Evolutionary conservation across 2,113 vertebrate genomes (phyloP).

Genomic region (Odobenus rosmarus): DNA sequence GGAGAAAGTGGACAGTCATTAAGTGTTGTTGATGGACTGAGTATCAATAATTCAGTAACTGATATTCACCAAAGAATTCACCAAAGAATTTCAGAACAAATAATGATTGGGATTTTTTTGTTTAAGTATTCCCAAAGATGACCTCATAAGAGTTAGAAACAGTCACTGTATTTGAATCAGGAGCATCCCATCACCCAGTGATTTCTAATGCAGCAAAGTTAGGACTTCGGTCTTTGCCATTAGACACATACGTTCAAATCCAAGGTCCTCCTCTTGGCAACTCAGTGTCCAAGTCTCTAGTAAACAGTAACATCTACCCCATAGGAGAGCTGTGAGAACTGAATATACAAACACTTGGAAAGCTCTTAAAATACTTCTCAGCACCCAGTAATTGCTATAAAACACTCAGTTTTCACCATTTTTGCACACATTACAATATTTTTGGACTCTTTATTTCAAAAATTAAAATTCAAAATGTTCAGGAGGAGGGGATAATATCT

Average conservation of each 20-base stretch:
- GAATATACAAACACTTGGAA: not conserved
- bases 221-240: not conserved
- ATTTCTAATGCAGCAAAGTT: not conserved
- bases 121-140: not conserved
- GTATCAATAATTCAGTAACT: not conserved
- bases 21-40: not conserved
- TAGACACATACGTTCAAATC: not conserved
- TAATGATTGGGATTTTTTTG: not conserved
- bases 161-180: not conserved
- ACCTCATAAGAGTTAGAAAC: not conserved
- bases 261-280: not conserved
- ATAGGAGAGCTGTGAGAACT: not conserved
- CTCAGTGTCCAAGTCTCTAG: not conserved
- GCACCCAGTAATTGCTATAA: not conserved
- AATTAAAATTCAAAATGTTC: constrained; percentile 7
- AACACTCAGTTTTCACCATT: not conserved
- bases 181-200: not conserved
- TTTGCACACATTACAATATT: not conserved
- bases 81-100: not conserved
- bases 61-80: not conserved
- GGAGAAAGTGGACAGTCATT: not conserved
- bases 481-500: not conserved
- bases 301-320: not conserved
- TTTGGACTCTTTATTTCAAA: constrained; percentile 12
- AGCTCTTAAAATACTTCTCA: not conserved